These are phyloP conservation scores for Podargus strigoides DNA, from an alignment of 2,797 vertebrate species.

Conservation along the genomic window DNA sequence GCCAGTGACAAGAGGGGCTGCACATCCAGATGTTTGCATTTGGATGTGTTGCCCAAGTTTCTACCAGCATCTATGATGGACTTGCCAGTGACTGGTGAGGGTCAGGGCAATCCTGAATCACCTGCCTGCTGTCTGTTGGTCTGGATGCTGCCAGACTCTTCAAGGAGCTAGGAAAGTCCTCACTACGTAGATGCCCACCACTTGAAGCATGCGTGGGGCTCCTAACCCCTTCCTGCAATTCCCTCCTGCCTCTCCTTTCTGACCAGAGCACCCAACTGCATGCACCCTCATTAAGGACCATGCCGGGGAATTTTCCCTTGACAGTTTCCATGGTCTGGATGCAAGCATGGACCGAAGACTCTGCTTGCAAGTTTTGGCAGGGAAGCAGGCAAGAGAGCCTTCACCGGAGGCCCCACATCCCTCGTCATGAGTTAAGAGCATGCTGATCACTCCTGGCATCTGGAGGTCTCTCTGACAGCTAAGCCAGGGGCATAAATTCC, in stretches of 20 bases:
- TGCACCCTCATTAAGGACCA: not conserved
- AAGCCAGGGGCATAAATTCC: not conserved
- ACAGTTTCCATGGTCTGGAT: not conserved
- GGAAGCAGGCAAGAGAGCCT: not conserved
- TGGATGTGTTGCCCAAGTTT: not conserved
- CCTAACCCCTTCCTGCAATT: not conserved
- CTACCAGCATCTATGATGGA: not conserved
- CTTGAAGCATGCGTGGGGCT: accelerated
- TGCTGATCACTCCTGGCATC: not conserved
- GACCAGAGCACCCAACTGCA: not conserved
- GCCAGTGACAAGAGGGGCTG: not conserved
- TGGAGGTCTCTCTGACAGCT: not conserved
- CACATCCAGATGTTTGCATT: not conserved
- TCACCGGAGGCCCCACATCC: not conserved
- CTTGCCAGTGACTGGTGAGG: not conserved
- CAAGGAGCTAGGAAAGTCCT: not conserved
- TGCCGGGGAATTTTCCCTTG: not conserved
- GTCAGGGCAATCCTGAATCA: not conserved
- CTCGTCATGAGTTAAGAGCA: not conserved
- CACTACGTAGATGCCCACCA: not conserved
- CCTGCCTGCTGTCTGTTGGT: not conserved
- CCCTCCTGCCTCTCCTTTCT: not conserved
- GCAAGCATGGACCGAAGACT: not conserved
- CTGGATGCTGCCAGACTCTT: not conserved
- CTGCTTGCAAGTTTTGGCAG: not conserved